Conservation (phyloP, 2,797 vertebrate species). For the Onychomys leucogaster region DNA sequence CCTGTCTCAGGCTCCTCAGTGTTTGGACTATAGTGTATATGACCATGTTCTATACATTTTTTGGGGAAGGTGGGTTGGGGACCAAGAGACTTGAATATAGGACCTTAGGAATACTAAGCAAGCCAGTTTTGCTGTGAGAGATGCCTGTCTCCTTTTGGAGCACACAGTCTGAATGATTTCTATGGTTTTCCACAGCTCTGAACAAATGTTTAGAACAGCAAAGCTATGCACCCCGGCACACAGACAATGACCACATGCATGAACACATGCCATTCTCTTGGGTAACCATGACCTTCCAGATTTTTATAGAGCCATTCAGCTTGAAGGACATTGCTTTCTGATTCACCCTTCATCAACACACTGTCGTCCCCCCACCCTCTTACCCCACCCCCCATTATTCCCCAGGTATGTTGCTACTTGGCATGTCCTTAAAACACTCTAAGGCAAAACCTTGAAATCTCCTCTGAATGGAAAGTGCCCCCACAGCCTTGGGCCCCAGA, state of each 20-base stretch:
- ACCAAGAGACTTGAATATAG: neutral
- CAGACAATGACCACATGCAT: neutral
- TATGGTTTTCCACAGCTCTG: neutral
- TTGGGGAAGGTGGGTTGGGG: neutral
- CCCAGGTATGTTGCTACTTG: neutral
- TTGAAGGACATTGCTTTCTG: neutral
- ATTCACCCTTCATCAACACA: neutral
- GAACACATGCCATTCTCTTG: neutral
- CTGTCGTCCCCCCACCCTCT: too few relatives aligned
- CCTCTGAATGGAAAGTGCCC: neutral
- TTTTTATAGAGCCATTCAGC: neutral
- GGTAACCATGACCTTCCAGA: neutral
- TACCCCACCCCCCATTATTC: neutral
- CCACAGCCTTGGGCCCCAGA: accelerated
- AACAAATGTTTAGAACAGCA: neutral
- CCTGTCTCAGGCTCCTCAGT: neutral
- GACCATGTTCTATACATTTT: neutral
- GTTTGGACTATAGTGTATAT: neutral
- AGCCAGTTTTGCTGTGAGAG: neutral
- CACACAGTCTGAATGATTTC: neutral
- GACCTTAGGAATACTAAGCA: neutral
- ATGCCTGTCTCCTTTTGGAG: neutral
- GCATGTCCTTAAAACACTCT: neutral
- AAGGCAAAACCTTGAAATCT: neutral
- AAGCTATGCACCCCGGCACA: neutral